Evolutionary conservation across 2,888 invertebrate species (phyloP).

Genomic region (Lepidonotus clava): DNA sequence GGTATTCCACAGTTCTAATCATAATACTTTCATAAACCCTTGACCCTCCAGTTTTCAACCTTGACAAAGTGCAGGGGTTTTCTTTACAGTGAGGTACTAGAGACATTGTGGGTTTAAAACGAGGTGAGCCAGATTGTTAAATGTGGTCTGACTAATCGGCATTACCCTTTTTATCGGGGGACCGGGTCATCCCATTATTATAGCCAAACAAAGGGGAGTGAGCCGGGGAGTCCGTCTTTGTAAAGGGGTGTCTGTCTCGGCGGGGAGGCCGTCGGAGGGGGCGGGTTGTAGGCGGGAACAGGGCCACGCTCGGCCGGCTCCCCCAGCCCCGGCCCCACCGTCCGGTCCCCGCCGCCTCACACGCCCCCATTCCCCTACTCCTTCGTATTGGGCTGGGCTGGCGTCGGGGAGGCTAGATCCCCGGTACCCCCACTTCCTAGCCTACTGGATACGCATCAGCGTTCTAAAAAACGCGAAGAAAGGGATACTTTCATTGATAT

Average conservation of each 20-base stretch:
- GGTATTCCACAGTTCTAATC: no score
- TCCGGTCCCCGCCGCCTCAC: neutral
- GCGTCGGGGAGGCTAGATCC: neutral
- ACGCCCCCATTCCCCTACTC: no score
- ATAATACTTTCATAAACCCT: no score
- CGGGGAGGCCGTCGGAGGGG: neutral
- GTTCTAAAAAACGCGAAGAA: no score
- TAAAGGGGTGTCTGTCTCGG: neutral
- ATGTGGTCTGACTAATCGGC: neutral
- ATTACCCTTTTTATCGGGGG: neutral
- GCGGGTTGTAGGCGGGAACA: neutral
- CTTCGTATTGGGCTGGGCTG: neutral
- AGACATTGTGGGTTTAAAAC: slow-evolving; percentile 17
- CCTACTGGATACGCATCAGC: no score
- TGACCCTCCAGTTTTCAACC: no score
- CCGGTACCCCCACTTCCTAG: neutral
- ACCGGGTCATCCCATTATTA: slow-evolving; percentile 4
- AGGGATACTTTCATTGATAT: no score
- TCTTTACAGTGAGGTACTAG: no score
- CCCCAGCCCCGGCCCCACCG: neutral
- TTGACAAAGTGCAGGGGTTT: no score
- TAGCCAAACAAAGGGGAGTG: neutral
- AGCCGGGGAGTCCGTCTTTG: neutral
- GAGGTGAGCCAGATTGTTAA: slow-evolving; percentile 28
- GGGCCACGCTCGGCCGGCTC: no score